Percentiles rank a stretch among this genome's conserved stretches.
Conservation (phyloP, 2,113 vertebrate species). For the Empidonax alnorum region DNA sequence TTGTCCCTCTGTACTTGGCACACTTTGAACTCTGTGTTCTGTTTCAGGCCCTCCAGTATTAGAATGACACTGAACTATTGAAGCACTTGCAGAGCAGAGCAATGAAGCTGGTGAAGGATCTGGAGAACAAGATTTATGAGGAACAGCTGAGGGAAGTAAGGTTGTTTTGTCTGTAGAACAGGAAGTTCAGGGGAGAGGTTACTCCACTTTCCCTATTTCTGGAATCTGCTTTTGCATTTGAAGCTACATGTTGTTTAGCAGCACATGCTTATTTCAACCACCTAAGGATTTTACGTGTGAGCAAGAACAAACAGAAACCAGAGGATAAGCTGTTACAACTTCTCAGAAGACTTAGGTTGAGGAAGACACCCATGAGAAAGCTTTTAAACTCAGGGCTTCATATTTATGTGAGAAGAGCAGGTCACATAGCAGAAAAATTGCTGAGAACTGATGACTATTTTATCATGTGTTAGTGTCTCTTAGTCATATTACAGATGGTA, state of each 20-base stretch:
- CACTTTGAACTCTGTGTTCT: not conserved
- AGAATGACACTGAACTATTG: not conserved
- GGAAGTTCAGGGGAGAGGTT: not conserved
- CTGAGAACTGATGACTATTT: not conserved
- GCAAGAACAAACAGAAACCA: not conserved
- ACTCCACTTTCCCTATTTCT: not conserved
- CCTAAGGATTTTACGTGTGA: not conserved
- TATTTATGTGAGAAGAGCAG: not conserved
- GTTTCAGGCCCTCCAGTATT: not conserved
- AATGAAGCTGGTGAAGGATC: not conserved
- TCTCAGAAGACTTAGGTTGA: not conserved
- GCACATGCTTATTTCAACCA: not conserved
- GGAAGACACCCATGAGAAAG: not conserved
- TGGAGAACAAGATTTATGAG: not conserved
- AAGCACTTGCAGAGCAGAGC: not conserved
- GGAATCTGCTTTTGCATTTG: not conserved
- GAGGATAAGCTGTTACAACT: not conserved
- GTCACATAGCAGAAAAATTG: not conserved
- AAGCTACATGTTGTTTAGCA: not conserved
- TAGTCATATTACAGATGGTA: not conserved
- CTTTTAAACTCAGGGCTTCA: not conserved
- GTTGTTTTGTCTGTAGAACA: not conserved
- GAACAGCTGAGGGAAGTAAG: not conserved
- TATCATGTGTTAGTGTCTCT: not conserved
- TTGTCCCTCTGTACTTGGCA: not conserved